Evolutionary conservation across 2,797 vertebrate species (phyloP).

Genomic region (Poliocrania exsul): DNA sequence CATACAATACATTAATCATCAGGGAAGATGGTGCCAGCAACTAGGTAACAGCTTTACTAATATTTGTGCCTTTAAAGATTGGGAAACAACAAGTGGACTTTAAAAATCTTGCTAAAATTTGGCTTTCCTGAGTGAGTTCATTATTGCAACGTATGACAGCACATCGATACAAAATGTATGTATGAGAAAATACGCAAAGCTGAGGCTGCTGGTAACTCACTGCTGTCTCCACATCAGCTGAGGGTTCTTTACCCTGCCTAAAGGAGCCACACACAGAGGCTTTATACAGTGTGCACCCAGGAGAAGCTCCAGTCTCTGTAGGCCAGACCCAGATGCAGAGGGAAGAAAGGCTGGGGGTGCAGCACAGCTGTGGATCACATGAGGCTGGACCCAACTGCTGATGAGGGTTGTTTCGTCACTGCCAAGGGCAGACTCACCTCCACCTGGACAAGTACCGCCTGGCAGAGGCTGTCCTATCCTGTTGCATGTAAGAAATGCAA

Average conservation of each 20-base stretch:
- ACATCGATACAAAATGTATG: accelerated
- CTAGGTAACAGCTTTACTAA: not conserved
- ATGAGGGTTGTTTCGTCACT: not conserved
- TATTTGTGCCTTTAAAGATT: not conserved
- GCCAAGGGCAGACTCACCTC: not conserved
- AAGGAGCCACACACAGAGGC: not conserved
- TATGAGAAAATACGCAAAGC: accelerated
- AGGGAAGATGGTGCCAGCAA: not conserved
- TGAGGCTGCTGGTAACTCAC: not conserved
- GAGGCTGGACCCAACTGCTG: not conserved
- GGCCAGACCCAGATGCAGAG: not conserved
- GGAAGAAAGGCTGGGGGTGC: accelerated
- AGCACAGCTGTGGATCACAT: accelerated
- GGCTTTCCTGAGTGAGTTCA: not conserved
- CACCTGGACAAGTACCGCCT: not conserved
- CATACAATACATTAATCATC: slow-evolving; percentile 1
- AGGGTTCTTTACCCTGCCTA: not conserved
- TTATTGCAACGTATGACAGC: not conserved
- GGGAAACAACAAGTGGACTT: not conserved
- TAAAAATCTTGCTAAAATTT: not conserved
- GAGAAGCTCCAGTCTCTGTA: not conserved
- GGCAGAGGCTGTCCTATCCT: not conserved
- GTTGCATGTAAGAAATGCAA: accelerated
- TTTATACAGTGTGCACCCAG: accelerated
- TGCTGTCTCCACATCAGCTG: accelerated